A percentile compares a stretch with the other conserved stretches of the same genome.
These are phyloP conservation scores for Lamellibrachia columna DNA, from an alignment of 2,888 invertebrate species.

Conservation along the genomic window DNA sequence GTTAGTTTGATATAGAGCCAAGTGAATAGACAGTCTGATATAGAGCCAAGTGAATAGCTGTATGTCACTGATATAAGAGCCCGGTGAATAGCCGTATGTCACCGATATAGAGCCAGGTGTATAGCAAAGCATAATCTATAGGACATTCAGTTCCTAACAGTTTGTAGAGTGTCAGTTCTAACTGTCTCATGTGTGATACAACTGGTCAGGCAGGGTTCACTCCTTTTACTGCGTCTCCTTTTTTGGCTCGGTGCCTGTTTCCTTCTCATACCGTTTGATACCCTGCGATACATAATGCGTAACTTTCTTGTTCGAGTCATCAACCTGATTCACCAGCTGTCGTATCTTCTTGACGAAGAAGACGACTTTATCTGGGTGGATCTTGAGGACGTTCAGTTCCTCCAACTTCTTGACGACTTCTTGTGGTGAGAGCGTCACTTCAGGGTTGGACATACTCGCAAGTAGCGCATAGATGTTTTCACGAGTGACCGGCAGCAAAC, in stretches of 20 bases:
- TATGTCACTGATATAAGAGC: neutral
- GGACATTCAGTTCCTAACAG: neutral
- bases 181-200: neutral
- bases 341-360: neutral
- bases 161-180: neutral
- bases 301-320: neutral
- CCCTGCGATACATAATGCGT: neutral
- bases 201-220: neutral
- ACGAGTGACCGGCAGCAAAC: neutral
- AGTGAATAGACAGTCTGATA: too few species aligned
- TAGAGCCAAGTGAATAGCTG: neutral
- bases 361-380: conserved; percentile 1
- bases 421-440: neutral
- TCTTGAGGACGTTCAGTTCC: neutral
- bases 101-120: neutral
- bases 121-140: neutral
- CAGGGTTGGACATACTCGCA: neutral
- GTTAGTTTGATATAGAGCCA: too few species aligned
- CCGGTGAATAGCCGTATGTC: too few species aligned
- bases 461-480: neutral
- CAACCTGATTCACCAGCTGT: neutral
- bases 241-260: neutral
- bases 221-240: neutral
- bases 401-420: neutral
- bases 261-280: neutral